Percentiles rank a stretch among this genome's conserved stretches.
phyloP scores from a whole-genome alignment of 1,140 invertebrate species.

The Drosophila tropicalis region DNA sequence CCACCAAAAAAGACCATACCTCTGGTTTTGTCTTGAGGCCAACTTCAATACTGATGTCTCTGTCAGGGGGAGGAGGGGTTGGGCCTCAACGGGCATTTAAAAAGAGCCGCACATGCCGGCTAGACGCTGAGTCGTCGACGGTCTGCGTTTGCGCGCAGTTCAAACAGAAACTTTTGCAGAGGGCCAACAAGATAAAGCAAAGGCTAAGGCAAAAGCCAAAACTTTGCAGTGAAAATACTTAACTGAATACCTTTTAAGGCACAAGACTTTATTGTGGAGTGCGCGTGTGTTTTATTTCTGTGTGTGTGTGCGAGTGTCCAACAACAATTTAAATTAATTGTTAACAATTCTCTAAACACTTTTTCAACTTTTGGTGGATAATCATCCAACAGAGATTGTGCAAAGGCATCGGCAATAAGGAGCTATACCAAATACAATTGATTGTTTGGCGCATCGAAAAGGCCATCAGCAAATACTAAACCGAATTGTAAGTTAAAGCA shows the following conservation, averaged over 20 bases:
- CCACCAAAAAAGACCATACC: constrained; percentile 1
- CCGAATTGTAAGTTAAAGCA: constrained; percentile 59
- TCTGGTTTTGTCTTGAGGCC: background rate
- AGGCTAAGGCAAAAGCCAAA: background rate
- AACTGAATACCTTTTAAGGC: background rate
- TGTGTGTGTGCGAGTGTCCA: constrained; percentile 13
- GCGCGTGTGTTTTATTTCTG: constrained; percentile 32
- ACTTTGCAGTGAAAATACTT: constrained; percentile 15
- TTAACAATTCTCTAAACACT: constrained; percentile 14
- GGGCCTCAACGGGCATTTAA: constrained; percentile 42
- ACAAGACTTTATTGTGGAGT: constrained; percentile 2
- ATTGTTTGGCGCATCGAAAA: constrained; percentile 49
- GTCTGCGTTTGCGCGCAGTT: constrained; percentile 77
- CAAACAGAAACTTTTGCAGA: constrained; percentile 54
- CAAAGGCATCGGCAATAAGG: constrained; percentile 55
- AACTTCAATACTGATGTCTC: background rate
- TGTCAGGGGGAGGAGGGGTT: no score
- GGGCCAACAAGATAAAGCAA: constrained; percentile 21
- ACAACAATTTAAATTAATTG: constrained; percentile 21
- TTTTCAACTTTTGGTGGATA: constrained; percentile 14
- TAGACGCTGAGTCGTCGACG: constrained; percentile 67
- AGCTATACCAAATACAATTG: constrained; percentile 43
- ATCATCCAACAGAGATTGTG: constrained; percentile 30
- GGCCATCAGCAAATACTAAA: constrained; percentile 50
- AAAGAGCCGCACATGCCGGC: constrained; percentile 58